These are phyloP conservation scores for Oophaga sylvatica DNA, from an alignment of 2,797 vertebrate genomes.

Conservation along the genomic window DNA sequence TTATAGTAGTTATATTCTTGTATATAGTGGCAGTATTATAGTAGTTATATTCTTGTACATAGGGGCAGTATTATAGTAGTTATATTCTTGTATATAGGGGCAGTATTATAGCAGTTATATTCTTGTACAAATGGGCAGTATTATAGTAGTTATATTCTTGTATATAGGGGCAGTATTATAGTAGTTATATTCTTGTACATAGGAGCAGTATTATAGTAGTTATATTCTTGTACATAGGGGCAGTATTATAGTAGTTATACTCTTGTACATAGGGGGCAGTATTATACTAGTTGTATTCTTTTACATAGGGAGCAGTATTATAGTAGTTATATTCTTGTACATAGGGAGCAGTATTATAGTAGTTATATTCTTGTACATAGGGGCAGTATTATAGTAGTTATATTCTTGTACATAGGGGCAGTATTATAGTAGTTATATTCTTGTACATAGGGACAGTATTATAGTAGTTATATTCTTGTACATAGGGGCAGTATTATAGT, in stretches of 20 bases:
- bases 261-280: not conserved
- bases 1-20: not conserved
- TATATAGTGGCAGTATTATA: not conserved
- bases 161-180: too few relatives aligned
- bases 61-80: conserved; percentile 1
- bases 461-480: not conserved
- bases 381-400: conserved; percentile 4
- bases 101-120: too few relatives aligned
- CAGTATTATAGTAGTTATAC: conserved; percentile 6
- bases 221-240: not conserved
- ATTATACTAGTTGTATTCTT: too few relatives aligned
- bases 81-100: too few relatives aligned
- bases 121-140: not conserved
- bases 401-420: not conserved
- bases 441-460: too few relatives aligned
- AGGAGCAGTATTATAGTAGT: not conserved
- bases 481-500: not conserved
- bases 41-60: not conserved
- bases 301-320: too few relatives aligned
- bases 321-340: conserved; percentile 3
- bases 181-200: not conserved
- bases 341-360: too few relatives aligned
- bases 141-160: conserved; percentile 7
- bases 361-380: not conserved
- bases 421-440: conserved; percentile 8